Evolutionary conservation across 2,113 vertebrate species (phyloP), one percentile per base, ranked within the genome.

Genomic region (Ammodytes dubius): DNA sequence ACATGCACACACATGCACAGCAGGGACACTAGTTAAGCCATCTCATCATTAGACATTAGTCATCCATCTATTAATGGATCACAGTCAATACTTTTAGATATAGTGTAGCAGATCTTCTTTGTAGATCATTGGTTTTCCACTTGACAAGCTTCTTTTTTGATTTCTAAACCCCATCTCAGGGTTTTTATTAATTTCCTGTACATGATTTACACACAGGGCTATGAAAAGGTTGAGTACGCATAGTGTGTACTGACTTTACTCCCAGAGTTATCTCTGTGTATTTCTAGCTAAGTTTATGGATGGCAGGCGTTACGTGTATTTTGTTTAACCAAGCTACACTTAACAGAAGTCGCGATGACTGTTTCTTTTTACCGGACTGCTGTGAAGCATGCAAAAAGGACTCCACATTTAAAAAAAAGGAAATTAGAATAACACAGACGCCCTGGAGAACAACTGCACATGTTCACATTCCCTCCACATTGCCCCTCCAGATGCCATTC

Each of bases 401-500:
- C 27, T 27, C 27, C 49, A 71, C 43, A 37, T 7, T n/a, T 50
- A 72, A 3, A 12, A 54, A 39, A 46, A 74, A 71, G 5, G 45
- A 75, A 40, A 27, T 27, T 27, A 27, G 27, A 27, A 27, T 27
- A 27, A 50, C 54, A 57, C 65, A 56, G n/a, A 52, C 68, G 15
- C 59, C 50, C 27, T 17, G 4, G 63, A 74, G 53, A 78, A 71
- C 60, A 50, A 64, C 58, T 13, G 15, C 74, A 47, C 70, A 35
- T 72, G 70, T 19, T 70, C 87, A 84, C 84, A 86, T 83, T 88
- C 83, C 79, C 82, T 69, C 77, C 58, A 68, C 91, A 91, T 91
- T 90, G 90, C 84, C 88, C 82, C 82, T 94, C 91, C 92, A 94
- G 89, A 95, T 94, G 90, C 94, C 95, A 59, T 95, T 95, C 94